Evolutionary conservation across 2,113 vertebrate species (phyloP).

Genomic region (Rallus limicola): DNA sequence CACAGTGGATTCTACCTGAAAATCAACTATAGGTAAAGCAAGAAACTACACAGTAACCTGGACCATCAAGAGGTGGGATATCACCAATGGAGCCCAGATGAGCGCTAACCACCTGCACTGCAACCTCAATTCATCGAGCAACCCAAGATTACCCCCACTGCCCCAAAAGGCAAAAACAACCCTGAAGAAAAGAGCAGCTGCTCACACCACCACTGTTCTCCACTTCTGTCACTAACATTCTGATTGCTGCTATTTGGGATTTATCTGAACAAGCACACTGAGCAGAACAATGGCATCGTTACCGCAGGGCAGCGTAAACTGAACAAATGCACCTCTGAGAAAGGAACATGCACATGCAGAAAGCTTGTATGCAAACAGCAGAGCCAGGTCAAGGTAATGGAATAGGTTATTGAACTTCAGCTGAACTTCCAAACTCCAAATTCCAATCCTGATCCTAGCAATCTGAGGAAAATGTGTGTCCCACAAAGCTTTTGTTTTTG

Average conservation of each 20-base stretch:
- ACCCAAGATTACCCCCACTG: accelerated
- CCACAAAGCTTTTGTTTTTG: not conserved
- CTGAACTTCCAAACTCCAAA: not conserved
- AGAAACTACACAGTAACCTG: not conserved
- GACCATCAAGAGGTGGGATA: accelerated
- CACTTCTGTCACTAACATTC: not conserved
- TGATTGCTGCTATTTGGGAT: not conserved
- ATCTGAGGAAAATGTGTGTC: not conserved
- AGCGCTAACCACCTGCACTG: not conserved
- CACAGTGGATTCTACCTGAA: not conserved
- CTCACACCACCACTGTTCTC: not conserved
- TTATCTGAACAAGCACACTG: accelerated
- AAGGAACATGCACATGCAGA: accelerated
- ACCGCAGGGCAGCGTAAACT: accelerated
- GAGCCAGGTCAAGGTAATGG: not conserved
- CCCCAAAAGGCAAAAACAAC: not conserved
- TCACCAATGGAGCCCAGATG: accelerated
- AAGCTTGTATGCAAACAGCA: not conserved
- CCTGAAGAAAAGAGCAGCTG: not conserved
- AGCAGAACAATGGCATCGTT: not conserved
- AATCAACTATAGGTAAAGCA: not conserved
- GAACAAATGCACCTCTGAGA: not conserved
- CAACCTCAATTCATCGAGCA: not conserved
- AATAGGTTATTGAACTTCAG: not conserved
- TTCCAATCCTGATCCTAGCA: not conserved